These are phyloP conservation scores for Linyphia triangularis DNA, from an alignment of 2,888 invertebrate species.

Conservation along the genomic window DNA sequence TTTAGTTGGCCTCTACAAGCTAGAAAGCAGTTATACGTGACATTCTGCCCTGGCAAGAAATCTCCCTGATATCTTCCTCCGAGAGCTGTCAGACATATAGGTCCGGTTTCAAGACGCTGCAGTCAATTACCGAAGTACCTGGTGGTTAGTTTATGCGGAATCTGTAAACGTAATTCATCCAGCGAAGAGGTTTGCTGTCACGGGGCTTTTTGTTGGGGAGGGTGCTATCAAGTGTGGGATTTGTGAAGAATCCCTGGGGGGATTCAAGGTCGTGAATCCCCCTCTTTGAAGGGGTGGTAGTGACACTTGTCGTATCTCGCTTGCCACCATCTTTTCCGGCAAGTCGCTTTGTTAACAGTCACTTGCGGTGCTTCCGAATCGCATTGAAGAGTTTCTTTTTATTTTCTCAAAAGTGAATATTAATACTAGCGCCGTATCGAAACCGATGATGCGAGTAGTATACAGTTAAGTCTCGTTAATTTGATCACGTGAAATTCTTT, in stretches of 20 bases:
- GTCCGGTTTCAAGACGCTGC: conserved; percentile 62
- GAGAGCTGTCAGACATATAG: conserved; percentile 64
- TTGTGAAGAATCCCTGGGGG: conserved; percentile 31
- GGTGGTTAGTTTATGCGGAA: conserved; percentile 53
- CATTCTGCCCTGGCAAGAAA: conserved; percentile 49
- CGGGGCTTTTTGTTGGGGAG: conserved; percentile 13
- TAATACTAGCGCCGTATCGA: not conserved
- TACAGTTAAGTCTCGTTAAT: no score
- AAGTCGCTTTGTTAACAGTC: conserved; percentile 61
- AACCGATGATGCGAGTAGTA: no score
- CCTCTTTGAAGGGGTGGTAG: not conserved
- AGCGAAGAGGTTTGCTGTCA: conserved; percentile 39
- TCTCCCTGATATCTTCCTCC: conserved; percentile 57
- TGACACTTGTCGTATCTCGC: conserved; percentile 55
- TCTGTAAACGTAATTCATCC: conserved; percentile 58
- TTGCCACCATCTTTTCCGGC: conserved; percentile 55
- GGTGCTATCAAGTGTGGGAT: not conserved
- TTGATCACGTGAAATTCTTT: no score
- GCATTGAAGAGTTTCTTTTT: no score
- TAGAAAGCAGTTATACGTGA: conserved; percentile 51
- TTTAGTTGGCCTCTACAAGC: not conserved
- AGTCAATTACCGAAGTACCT: conserved; percentile 57
- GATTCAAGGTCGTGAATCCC: conserved; percentile 43
- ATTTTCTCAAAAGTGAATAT: not conserved
- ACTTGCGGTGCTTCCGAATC: conserved; percentile 48